Percentiles rank a stretch among this genome's conserved stretches.
phyloP scores from a whole-genome alignment of 2,797 vertebrate species.

The Poeciliopsis presidionis region DNA sequence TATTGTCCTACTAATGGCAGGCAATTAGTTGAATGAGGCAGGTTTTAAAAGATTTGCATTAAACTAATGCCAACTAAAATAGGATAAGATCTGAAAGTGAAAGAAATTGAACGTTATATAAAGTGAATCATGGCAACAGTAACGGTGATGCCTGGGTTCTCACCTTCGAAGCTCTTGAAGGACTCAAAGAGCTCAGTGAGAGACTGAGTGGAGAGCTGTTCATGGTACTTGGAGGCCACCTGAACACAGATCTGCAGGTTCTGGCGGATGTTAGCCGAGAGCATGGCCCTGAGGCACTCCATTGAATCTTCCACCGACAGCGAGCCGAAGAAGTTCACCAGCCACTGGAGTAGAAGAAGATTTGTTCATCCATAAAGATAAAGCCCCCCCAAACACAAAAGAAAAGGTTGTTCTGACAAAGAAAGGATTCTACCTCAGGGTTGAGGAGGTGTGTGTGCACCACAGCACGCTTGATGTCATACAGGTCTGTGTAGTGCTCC shows the following conservation, averaged over 20 bases:
- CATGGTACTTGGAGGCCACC: conserved; percentile 96
- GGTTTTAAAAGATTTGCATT: neutral
- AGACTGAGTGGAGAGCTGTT: conserved; percentile 92
- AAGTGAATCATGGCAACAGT: neutral
- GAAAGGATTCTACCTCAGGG: conserved; percentile 84
- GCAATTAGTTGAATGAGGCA: neutral
- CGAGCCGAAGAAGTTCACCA: conserved; percentile 97
- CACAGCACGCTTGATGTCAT: conserved; percentile 95
- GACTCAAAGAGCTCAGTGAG: conserved; percentile 97
- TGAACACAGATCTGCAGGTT: conserved; percentile 98
- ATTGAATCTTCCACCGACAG: conserved; percentile 95
- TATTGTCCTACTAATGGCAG: neutral
- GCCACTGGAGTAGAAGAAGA: conserved; percentile 83
- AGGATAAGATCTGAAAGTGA: neutral
- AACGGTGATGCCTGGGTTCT: conserved; percentile 22
- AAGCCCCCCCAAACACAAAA: neutral
- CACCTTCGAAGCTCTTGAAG: conserved; percentile 98
- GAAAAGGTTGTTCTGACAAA: rapidly evolving
- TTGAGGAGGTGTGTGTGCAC: conserved; percentile 97
- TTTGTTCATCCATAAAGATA: neutral
- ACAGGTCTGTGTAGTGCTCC: conserved; percentile 95
- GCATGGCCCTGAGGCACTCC: conserved; percentile 95
- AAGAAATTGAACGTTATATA: neutral
- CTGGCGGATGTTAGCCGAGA: conserved; percentile 96
- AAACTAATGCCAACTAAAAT: neutral